These are phyloP conservation scores for Paratrypauchen microcephalus DNA, from an alignment of 2,797 vertebrate genomes.

Conservation along the genomic window DNA sequence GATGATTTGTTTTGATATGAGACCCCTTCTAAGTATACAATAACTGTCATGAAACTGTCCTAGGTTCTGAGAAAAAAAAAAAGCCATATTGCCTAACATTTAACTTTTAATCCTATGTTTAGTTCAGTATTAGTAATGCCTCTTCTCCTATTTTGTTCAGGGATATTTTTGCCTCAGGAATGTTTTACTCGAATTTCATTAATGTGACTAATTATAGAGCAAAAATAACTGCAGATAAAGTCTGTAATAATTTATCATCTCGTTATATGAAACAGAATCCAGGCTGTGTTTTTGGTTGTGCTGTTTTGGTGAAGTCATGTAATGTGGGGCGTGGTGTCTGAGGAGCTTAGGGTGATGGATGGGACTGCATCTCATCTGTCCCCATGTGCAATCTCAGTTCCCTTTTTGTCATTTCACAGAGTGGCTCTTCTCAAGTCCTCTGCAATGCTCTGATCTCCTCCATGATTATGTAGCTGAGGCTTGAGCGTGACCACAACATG, in stretches of 20 bases:
- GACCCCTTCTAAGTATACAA: not conserved
- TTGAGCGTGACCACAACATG: constrained; percentile 13
- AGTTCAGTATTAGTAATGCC: constrained; percentile 20
- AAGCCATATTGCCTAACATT: not conserved
- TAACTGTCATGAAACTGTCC: not conserved
- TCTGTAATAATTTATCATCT: constrained; percentile 14
- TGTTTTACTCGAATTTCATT: constrained; percentile 35
- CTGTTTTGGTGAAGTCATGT: constrained; percentile 3
- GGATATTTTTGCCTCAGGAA: constrained; percentile 32
- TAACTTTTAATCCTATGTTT: not conserved
- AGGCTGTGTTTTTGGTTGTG: constrained; percentile 20
- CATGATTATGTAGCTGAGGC: constrained; percentile 24
- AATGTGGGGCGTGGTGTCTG: constrained; percentile 34
- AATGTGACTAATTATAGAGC: constrained; percentile 36
- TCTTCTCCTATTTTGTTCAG: constrained; percentile 5
- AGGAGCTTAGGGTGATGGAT: constrained; percentile 49
- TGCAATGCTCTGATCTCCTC: constrained; percentile 7
- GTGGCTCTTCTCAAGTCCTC: constrained; percentile 13
- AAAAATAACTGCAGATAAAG: constrained; percentile 17
- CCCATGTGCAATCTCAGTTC: constrained; percentile 46
- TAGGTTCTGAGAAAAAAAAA: not conserved
- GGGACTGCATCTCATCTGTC: constrained; percentile 42
- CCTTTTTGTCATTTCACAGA: constrained; percentile 22
- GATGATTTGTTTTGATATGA: no score
- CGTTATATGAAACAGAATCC: constrained; percentile 15